A percentile compares a stretch with the other conserved stretches of the same genome.
Conservation (phyloP, 2,888 invertebrate species). For the Pristionchus arcanus region DNA sequence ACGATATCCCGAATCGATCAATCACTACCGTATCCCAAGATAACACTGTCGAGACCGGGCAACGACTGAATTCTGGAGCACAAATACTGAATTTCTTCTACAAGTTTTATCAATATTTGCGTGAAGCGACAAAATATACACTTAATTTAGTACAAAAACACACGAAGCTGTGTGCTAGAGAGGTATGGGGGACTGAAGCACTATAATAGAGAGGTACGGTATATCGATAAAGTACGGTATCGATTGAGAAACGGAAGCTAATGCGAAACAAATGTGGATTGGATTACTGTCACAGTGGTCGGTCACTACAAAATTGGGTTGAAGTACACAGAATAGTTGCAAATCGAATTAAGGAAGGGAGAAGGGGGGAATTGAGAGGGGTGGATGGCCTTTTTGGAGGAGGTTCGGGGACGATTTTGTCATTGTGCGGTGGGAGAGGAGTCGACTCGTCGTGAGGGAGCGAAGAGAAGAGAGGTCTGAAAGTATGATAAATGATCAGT, state of each 20-base stretch:
- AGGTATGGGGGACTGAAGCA: not conserved
- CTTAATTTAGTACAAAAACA: conserved; percentile 48
- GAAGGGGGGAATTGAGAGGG: not conserved
- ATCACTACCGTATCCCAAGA: not conserved
- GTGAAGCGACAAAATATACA: conserved; percentile 32
- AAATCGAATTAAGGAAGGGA: conserved; percentile 35
- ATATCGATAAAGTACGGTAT: not conserved
- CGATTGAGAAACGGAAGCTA: conserved; percentile 9
- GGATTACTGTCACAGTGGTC: conserved; percentile 3
- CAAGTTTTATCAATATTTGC: conserved; percentile 20
- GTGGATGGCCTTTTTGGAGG: not conserved
- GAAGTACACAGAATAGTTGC: not conserved
- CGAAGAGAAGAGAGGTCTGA: not conserved
- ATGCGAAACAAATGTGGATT: conserved; percentile 5
- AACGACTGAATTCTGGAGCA: conserved; percentile 7
- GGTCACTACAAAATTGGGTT: not conserved
- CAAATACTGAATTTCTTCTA: not conserved
- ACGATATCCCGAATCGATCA: not conserved
- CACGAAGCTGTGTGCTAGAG: not conserved
- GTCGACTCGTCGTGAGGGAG: not conserved
- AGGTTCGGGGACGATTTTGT: not conserved
- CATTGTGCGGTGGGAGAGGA: not conserved
- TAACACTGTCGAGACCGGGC: conserved; percentile 37
- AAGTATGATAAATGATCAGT: not conserved
- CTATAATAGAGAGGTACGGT: not conserved